Conservation (phyloP, 2,888 invertebrate species). For the Acleris laterana region DNA sequence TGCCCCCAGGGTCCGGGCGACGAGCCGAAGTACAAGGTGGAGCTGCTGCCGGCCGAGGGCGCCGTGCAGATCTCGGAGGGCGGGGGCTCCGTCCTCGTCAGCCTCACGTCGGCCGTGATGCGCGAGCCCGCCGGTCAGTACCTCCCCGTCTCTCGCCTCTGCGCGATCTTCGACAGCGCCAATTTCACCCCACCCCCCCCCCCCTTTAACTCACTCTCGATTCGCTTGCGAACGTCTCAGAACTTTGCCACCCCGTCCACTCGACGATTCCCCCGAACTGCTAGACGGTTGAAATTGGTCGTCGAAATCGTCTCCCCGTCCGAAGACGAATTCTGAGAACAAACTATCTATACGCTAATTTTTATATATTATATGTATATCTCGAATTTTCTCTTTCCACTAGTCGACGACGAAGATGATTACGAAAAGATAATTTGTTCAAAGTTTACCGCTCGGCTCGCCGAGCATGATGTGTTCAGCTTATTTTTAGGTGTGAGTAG, state of each 20-base stretch:
- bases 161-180: conserved; percentile 58
- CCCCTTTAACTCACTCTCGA: conserved; percentile 30
- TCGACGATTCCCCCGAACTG: conserved; percentile 21
- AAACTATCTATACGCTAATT: conserved; percentile 72
- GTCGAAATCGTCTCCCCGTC: conserved; percentile 66
- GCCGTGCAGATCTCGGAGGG: conserved; percentile 93
- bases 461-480: conserved; percentile 73
- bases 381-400: conserved; percentile 51
- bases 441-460: conserved; percentile 67
- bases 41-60: conserved; percentile 92
- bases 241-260: neutral
- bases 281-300: conserved; percentile 66
- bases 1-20: conserved; percentile 61
- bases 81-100: conserved; percentile 91
- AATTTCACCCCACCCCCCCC: conserved; percentile 55
- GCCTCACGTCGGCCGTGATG: conserved; percentile 96
- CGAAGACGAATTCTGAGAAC: conserved; percentile 68
- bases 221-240: conserved; percentile 17
- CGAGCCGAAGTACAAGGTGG: conserved; percentile 89
- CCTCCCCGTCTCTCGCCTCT: conserved; percentile 8
- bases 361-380: conserved; percentile 48
- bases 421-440: conserved; percentile 81
- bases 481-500: conserved; percentile 83
- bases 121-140: conserved; percentile 89
- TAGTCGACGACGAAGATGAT: conserved; percentile 48